These are phyloP conservation scores for Eupithecia vulgata DNA, from an alignment of 2,888 invertebrate genomes.

Conservation along the genomic window DNA sequence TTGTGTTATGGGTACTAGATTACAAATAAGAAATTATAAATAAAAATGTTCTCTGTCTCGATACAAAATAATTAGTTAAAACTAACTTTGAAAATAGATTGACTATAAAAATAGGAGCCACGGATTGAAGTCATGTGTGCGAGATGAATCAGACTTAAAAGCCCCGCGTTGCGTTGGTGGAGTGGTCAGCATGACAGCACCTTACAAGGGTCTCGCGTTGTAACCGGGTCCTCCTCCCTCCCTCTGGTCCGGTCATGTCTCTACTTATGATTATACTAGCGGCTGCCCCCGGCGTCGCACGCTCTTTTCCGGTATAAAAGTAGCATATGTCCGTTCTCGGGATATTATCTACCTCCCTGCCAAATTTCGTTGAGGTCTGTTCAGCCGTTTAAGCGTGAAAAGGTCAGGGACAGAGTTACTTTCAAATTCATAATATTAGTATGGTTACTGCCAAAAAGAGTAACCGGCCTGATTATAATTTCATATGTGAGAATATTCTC, in stretches of 20 bases:
- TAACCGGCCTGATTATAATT: neutral
- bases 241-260: neutral
- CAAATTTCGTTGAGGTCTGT: no score
- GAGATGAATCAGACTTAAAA: neutral
- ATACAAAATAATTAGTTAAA: neutral
- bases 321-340: no score
- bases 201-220: conserved; percentile 3
- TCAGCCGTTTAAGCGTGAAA: no score
- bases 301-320: no score
- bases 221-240: no score
- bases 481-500: no score
- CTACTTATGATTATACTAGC: neutral
- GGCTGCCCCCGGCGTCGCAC: no score
- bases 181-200: neutral
- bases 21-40: no score
- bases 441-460: neutral
- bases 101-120: neutral
- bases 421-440: no score
- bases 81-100: neutral
- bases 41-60: neutral
- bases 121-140: neutral
- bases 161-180: conserved; percentile 7
- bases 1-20: no score
- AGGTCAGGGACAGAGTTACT: no score
- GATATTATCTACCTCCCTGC: no score